Evolutionary conservation across 2,888 invertebrate genomes (phyloP).

Genomic region (Campoplex capitator): DNA sequence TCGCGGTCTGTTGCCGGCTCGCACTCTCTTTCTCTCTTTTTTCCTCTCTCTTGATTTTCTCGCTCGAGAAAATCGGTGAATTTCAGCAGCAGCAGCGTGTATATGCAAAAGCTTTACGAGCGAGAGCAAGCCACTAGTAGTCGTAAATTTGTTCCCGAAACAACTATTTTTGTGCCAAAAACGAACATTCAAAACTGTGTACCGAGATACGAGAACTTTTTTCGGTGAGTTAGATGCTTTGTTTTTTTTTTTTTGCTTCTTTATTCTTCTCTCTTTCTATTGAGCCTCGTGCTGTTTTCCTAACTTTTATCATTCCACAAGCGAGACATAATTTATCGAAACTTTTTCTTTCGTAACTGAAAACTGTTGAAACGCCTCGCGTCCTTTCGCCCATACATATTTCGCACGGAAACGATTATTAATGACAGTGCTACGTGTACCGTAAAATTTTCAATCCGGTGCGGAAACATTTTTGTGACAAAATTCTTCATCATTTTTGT

Average conservation of each 20-base stretch:
- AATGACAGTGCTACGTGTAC: too few relatives aligned
- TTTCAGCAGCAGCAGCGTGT: not conserved
- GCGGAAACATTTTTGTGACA: too few relatives aligned
- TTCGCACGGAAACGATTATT: not conserved
- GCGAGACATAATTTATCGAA: constrained; percentile 12
- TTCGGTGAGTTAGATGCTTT: not conserved
- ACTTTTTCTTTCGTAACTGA: constrained; percentile 1
- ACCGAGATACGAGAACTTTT: constrained; percentile 3
- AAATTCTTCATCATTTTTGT: too few relatives aligned
- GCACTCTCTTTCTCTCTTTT: not conserved
- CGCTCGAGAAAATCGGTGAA: constrained; percentile 25
- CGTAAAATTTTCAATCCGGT: too few relatives aligned
- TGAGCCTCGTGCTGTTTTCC: not conserved
- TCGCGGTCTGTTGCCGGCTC: constrained; percentile 5
- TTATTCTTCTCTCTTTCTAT: not conserved
- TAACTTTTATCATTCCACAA: constrained; percentile 9
- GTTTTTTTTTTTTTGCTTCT: not conserved
- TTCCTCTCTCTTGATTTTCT: not conserved
- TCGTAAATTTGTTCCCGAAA: constrained; percentile 37
- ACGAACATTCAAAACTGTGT: not conserved
- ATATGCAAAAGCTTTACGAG: constrained; percentile 15
- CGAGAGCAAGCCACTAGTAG: not conserved
- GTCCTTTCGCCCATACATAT: not conserved
- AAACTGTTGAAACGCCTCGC: constrained; percentile 6
- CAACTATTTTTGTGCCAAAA: constrained; percentile 25